Conservation (phyloP, 2,113 vertebrate genomes). For the Cyanoliseus patagonus region DNA sequence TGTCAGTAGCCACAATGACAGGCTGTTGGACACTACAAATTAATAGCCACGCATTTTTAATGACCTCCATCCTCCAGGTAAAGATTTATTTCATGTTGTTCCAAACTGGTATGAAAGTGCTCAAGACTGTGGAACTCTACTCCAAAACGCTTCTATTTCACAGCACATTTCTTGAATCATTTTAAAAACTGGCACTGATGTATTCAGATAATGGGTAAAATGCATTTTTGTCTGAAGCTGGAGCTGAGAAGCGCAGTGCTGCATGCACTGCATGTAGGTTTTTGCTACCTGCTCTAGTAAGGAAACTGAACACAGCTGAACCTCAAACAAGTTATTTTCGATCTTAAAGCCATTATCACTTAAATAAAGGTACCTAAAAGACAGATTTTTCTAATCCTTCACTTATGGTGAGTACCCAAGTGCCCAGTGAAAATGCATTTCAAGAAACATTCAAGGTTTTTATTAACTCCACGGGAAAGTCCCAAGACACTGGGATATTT, state of each 20-base stretch:
- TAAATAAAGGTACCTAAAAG: not conserved
- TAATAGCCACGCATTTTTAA: not conserved
- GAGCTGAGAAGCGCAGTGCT: not conserved
- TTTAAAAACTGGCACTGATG: not conserved
- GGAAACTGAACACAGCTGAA: not conserved
- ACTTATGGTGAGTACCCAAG: not conserved
- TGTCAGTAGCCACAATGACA: not conserved
- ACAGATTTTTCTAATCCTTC: not conserved
- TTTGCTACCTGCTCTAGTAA: not conserved
- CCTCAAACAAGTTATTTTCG: not conserved
- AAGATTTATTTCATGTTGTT: not conserved
- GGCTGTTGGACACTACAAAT: not conserved
- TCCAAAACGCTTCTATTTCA: not conserved
- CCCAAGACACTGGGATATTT: not conserved
- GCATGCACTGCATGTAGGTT: not conserved
- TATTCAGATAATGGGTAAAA: not conserved
- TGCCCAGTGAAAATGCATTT: not conserved
- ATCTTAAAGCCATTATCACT: not conserved
- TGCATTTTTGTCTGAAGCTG: not conserved
- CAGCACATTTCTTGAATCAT: not conserved
- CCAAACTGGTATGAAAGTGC: not conserved
- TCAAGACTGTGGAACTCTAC: not conserved
- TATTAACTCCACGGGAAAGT: not conserved
- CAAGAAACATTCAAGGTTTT: not conserved
- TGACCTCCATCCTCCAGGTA: conserved; percentile 7